Conservation (phyloP, 2,113 vertebrate species). For the Patagioenas fasciata region DNA sequence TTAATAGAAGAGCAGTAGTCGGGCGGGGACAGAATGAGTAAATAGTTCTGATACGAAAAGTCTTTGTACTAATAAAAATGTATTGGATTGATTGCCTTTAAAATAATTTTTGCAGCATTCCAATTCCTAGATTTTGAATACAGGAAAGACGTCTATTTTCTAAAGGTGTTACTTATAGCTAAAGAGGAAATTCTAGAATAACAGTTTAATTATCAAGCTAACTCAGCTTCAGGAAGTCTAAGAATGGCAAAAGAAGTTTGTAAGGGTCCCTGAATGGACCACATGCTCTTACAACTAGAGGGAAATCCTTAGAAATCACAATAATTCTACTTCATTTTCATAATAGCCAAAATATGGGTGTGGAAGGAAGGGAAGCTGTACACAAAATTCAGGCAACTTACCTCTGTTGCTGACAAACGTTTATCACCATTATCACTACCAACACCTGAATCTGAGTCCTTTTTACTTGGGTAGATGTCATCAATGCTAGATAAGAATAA, state of each 20-base stretch:
- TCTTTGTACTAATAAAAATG: not conserved
- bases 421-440: constrained; percentile 96
- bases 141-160: not conserved
- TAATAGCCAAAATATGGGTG: not conserved
- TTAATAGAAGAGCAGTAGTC: not conserved
- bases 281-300: not conserved
- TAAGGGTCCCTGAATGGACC: not conserved
- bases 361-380: not conserved
- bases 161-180: not conserved
- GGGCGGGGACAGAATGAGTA: not conserved
- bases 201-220: not conserved
- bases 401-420: constrained; percentile 92
- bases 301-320: not conserved
- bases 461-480: constrained; percentile 87
- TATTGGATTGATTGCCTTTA: not conserved
- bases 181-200: not conserved
- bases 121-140: not conserved
- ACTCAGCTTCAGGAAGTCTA: not conserved
- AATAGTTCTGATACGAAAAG: not conserved
- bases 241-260: not conserved
- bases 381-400: constrained; percentile 47
- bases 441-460: constrained; percentile 94
- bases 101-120: not conserved
- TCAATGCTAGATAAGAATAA: constrained; percentile 73
- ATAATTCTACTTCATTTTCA: not conserved